Base-by-base conservation (phyloP, 2,113 vertebrate genomes). In the Cettia cetti region DNA sequence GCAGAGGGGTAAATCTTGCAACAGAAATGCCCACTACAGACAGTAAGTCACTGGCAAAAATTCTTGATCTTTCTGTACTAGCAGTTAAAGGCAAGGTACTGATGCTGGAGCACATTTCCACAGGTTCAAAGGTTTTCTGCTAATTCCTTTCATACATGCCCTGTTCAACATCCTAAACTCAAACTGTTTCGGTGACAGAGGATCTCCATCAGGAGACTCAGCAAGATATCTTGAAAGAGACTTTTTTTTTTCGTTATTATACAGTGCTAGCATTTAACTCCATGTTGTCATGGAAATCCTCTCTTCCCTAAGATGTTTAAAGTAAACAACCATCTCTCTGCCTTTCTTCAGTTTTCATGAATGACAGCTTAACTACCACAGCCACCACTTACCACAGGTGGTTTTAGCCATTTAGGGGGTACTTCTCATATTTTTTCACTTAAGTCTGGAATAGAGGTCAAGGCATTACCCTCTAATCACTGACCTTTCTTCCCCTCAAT, bases 241-340 rank as follows among this genome's bases (percentile, higher is more conserved):
- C 18, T 39, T 61, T 82, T 83, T 90, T 79, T 44, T 33, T n/a
- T 54, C 76, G 63, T 90, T 76, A 80, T 56, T 76, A 71, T 33
- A 72, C 30, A 78, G 50, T 24, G 50, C 39, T 81, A 82, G n/a
- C 52, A 71, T 56, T 57, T 70, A 87, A 70, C 92, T 90, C 82
- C 10, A 33, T 90, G 96, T 90, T 91, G 92, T 95, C 65, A 61
- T 95, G 94, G 92, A 95, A 97, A 96, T 95, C 30, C 28, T 89
- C 76, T 71, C 52, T 60, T 86, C 45, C 26, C 44, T 33, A 90
- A 80, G 84, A 94, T 49, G 64, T 79, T 90, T 86, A 87, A 95
- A 92, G 90, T 76, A 96, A 97, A 94, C 87, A 92, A 69, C 61
- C 88, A 95, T 95, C 82, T 91, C 75, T 94, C 89, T 95, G 89